A percentile compares a stretch with the other conserved stretches of the same genome.
These are phyloP conservation scores for Camelus dromedarius DNA, from an alignment of 2,113 vertebrate genomes.

Conservation along the genomic window DNA sequence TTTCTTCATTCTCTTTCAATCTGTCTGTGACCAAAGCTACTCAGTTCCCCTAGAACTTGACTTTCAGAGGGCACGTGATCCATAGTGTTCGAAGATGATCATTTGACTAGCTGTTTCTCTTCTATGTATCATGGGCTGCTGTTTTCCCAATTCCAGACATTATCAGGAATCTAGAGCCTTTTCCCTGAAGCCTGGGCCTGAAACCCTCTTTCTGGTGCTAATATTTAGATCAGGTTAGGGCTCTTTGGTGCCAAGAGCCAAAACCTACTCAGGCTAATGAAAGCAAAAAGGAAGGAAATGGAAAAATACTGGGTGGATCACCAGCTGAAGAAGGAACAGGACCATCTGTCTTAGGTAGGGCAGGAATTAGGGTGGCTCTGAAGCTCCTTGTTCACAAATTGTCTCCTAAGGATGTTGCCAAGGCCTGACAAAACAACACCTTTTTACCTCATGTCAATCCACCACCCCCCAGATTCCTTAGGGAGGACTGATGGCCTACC, in stretches of 20 bases:
- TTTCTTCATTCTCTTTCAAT: not conserved
- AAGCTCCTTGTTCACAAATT: not conserved
- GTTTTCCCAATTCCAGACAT: not conserved
- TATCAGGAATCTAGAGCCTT: not conserved
- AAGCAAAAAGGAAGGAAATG: not conserved
- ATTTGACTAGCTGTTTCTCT: not conserved
- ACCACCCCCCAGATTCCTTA: not conserved
- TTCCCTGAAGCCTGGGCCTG: not conserved
- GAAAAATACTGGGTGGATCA: not conserved
- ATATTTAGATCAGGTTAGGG: not conserved
- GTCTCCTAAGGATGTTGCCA: not conserved
- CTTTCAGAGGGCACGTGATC: not conserved
- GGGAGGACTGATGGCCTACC: not conserved
- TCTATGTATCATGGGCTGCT: not conserved
- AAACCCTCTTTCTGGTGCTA: not conserved
- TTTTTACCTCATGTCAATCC: not conserved
- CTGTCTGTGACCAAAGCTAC: not conserved
- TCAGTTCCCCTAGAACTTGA: not conserved
- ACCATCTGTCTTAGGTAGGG: not conserved
- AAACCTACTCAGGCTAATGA: not conserved
- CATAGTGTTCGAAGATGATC: not conserved
- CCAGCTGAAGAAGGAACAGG: not conserved
- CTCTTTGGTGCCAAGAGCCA: not conserved
- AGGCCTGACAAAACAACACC: not conserved
- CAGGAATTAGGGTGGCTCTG: not conserved